phyloP scores from a whole-genome alignment of 2,113 vertebrate species.

The Lathamus discolor region DNA sequence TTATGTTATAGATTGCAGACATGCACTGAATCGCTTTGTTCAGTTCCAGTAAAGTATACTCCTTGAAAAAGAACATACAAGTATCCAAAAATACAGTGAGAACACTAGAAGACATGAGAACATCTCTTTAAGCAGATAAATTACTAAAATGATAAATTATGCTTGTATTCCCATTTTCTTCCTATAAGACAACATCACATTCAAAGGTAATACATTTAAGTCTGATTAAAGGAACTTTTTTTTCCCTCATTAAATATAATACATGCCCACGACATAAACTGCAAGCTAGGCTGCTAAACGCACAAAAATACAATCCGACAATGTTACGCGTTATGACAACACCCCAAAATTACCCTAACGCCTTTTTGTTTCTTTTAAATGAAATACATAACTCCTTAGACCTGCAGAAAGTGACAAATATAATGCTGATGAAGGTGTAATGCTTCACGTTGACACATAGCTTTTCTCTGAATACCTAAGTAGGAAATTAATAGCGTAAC shows the following conservation, averaged over 20 bases:
- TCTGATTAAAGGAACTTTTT: neutral
- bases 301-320: neutral
- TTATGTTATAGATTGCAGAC: neutral
- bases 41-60: neutral
- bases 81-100: neutral
- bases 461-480: constrained; percentile 13
- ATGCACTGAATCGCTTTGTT: neutral
- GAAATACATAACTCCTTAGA: neutral
- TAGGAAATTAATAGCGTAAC: constrained; percentile 21
- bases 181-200: neutral
- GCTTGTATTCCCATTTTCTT: neutral
- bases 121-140: neutral
- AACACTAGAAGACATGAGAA: neutral
- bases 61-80: neutral
- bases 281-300: neutral
- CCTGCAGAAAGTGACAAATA: neutral
- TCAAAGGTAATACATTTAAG: neutral
- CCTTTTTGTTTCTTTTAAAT: neutral
- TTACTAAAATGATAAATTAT: neutral
- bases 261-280: neutral
- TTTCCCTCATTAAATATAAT: neutral
- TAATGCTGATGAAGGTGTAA: neutral
- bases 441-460: neutral
- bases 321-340: neutral
- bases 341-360: neutral